Base-by-base conservation (phyloP, 2,113 vertebrate genomes). In the Ctenodactylus gundi region DNA sequence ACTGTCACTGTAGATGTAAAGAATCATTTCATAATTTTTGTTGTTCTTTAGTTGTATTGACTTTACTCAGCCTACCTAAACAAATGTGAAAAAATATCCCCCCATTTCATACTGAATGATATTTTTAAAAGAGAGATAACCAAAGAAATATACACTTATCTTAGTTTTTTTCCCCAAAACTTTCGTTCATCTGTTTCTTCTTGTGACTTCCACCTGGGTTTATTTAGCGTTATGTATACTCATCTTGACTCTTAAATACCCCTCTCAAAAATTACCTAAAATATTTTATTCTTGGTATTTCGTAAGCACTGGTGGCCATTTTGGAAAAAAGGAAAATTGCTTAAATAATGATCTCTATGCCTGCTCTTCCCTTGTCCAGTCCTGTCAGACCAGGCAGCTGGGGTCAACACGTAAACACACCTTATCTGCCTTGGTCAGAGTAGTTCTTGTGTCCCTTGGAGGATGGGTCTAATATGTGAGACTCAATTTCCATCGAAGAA, bases 11-110 rank as follows among this genome's bases (percentile, higher is more conserved):
- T 55, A 70, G 14, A 39, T 73, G 6, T 13, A 85, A 14, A 83
- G 4, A 92, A 39, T 90, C 73, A 2, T 14, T 64, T 95, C 82
- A 44, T 2, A 29, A 95, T 88, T 93, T 85, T 7, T 39, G 27
- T 6, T 73, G n/a, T 84, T 86, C 21, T 73, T 88, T 88, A 25
- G 62, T 57, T 67, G 9, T 36, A 34, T 58, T 46, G n/a, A 23
- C 11, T 57, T 2, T n/a, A 57, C 29, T 23, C 58, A 58, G 13
- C 49, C 29, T 58, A n/a, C 49, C 3, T 57, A 6, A 81, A 46
- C 2, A 49, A 15, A 70, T 53, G 14, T 9, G 4, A 87, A 29
- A 70, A 78, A 31, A 13, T 49, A 10, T 70, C 41, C 34, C 41
- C n/a, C n/a, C n/a, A n/a, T n/a, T n/a, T n/a, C n/a, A n/a, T n/a